Evolutionary conservation across 2,888 invertebrate genomes (phyloP), one percentile per base, ranked within the genome.

Genomic region (Apotomis betuletana): DNA sequence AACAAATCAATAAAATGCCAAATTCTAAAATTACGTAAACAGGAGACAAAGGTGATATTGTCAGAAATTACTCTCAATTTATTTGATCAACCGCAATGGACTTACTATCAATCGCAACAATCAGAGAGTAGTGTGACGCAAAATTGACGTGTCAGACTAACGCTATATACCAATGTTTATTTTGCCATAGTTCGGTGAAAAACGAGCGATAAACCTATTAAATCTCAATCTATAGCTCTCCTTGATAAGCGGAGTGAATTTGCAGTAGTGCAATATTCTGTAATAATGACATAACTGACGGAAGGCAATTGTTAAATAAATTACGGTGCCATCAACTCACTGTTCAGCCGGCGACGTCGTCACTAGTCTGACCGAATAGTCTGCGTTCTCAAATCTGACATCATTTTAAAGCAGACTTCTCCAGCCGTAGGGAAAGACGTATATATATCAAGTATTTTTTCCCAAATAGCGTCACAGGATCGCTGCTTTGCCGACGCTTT

Each of bases 41-140:
- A 8, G 36, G 27, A 13, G 9, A 60, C 12, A 62, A 41, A 67
- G 61, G 55, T 71, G 67, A 71, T 57, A 51, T 44, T 67, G 44
- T 12, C 61, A 49, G 27, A 64, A 67, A 71, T 61, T 62, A 51
- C 51, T 5, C 9, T 10, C 41, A 69, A 61, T 61, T 67, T 71
- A 27, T 55, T 41, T 55, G 36, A 5, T 13, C 44, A 65, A 60
- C 67, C 67, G 13, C 67, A 71, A 61, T 61, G 38, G 15, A 44
- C 9, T 49, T 49, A 55, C 55, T 15, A 44, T 27, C 44, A 27
- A 55, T 27, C 44, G 27, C 27, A 55, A 55, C 9, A 41, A 38
- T 54, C 10, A 9, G 27, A n/a, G 3, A 46, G 27, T 46, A 9
- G 8, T 13, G 55, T 65, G 64, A 65, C 64, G 64, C 64, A 64